Percentiles rank a stretch among this genome's conserved stretches.
These are phyloP conservation scores for Phortica variegata DNA, from an alignment of 1,140 invertebrate species.

Conservation along the genomic window DNA sequence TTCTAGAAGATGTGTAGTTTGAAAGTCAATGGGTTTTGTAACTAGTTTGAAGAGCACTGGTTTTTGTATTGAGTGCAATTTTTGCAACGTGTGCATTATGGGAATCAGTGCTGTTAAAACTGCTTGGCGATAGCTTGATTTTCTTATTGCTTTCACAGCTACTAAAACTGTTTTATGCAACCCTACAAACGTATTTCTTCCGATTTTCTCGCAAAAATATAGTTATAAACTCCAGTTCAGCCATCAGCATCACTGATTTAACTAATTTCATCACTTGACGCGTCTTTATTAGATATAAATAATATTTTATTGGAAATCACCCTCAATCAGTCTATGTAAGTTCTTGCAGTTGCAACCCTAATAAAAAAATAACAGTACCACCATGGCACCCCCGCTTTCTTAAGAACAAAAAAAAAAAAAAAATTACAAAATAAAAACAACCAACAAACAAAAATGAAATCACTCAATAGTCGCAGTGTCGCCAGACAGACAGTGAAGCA, in stretches of 20 bases:
- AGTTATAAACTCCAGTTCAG: too few relatives aligned
- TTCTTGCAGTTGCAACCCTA: slow-evolving; percentile 24
- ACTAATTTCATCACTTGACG: slow-evolving; percentile 41
- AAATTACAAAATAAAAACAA: slow-evolving; percentile 10
- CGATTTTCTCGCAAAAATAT: slow-evolving; percentile 13
- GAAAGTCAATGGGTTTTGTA: too few relatives aligned
- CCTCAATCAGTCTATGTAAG: slow-evolving; percentile 19
- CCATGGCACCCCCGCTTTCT: background rate
- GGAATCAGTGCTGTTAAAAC: slow-evolving; percentile 21
- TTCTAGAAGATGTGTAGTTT: too few relatives aligned
- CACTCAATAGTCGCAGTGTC: slow-evolving; percentile 34
- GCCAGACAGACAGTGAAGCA: too few relatives aligned
- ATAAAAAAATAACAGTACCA: background rate
- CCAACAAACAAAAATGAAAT: slow-evolving; percentile 27
- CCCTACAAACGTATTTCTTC: slow-evolving; percentile 9
- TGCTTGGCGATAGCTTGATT: slow-evolving; percentile 4
- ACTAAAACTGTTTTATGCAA: background rate
- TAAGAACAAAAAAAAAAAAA: slow-evolving; percentile 9
- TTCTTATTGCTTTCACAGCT: background rate
- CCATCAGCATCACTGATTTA: slow-evolving; percentile 8
- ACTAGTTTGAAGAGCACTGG: too few relatives aligned
- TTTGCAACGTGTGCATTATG: too few relatives aligned
- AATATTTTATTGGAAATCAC: slow-evolving; percentile 43
- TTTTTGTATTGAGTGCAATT: too few relatives aligned
- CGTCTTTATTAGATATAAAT: slow-evolving; percentile 34